Evolutionary conservation across 2,888 invertebrate genomes (phyloP), one percentile per base, ranked within the genome.

Genomic region (Sclerodermus sp.): DNA sequence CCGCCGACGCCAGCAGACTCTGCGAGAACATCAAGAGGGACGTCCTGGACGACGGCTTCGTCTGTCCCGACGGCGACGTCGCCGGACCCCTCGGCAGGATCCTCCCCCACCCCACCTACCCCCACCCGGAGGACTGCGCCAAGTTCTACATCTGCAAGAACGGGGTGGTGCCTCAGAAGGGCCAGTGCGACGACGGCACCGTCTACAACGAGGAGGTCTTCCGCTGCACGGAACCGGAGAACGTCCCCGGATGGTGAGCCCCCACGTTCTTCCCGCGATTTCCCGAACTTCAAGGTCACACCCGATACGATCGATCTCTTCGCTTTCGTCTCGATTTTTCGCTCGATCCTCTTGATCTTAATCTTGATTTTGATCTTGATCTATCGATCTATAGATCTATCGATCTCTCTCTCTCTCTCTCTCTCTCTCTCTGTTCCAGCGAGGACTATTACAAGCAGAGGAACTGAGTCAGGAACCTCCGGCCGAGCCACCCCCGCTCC

Each of bases 101-200:
- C 0, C 79, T 89, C 1, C 89, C 89, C 0, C 90, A 90, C 77
- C 90, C 90, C 1, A 89, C 89, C 0, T 90, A 84, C 80, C 84
- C 90, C 1, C 89, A 91, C 78, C 87, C 88, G 0, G 87, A 87
- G 17, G 90, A 91, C 75, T 91, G 91, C 73, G 86, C 87, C 71
- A 90, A 89, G 73, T 91, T 91, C 81, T 91, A 89, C 80, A 90
- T 91, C 67, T 90, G 90, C 78, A 82, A 88, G 57, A 89, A 89
- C 66, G 89, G 88, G 0, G 83, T 88, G 2, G 85, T 84, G 64
- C 90, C 91, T 0, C 88, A 90, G 72, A 87, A 87, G 68, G 88
- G 89, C 5, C 85, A 87, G 64, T 91, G 91, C 70, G 83, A 87
- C 0, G 80, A 82, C 0, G 89, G 88, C 36, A 84, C 84, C 46